Conservation (phyloP, 2,113 vertebrate species). For the Leptobrachium leishanense region DNA sequence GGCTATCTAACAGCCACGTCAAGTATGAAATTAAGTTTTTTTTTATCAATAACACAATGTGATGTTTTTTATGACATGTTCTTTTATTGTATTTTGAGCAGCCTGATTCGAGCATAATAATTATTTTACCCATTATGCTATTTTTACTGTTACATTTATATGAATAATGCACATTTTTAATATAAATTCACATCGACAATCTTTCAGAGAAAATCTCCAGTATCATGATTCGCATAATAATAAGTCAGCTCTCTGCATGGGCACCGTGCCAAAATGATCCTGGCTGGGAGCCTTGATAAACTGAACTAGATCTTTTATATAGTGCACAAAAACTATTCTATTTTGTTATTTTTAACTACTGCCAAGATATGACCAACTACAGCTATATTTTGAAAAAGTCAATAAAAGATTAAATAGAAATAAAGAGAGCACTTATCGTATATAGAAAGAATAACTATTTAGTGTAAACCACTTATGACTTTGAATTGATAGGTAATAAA, state of each 20-base stretch:
- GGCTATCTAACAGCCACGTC: too few species aligned
- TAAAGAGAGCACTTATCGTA: not conserved
- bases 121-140: not conserved
- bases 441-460: too few species aligned
- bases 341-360: conserved; percentile 32
- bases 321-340: conserved; percentile 33
- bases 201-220: conserved; percentile 14
- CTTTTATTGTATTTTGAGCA: too few species aligned
- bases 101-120: not conserved
- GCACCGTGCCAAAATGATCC: conserved; percentile 26
- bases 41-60: too few species aligned
- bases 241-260: conserved; percentile 13
- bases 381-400: not conserved
- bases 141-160: not conserved
- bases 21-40: too few species aligned
- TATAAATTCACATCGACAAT: conserved; percentile 15
- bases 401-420: conserved; percentile 21
- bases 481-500: too few species aligned
- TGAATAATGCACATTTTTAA: not conserved
- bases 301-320: conserved; percentile 39
- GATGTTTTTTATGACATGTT: too few species aligned
- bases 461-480: too few species aligned
- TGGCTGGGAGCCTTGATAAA: conserved; percentile 37
- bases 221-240: conserved; percentile 31
- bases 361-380: conserved; percentile 42